A percentile compares a stretch with the other conserved stretches of the same genome.
Conservation (phyloP, 2,113 vertebrate genomes). For the Canis aureus region DNA sequence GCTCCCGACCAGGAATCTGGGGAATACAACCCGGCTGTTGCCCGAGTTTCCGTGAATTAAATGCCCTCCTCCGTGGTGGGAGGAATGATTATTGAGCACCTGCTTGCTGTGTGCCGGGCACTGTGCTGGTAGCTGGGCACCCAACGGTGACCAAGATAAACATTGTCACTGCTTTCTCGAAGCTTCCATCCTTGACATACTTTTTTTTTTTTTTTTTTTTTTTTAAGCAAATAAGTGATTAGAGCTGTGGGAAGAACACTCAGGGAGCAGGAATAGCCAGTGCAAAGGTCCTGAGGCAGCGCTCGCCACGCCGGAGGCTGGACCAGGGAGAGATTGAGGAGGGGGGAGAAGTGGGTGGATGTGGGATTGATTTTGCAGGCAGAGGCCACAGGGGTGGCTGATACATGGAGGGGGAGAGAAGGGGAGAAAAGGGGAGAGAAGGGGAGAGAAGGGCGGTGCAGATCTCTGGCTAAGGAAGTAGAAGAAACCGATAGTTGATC, state of each 20-base stretch:
- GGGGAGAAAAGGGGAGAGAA: background rate
- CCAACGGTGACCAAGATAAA: too few species aligned
- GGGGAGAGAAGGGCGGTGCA: background rate
- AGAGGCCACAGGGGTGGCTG: background rate
- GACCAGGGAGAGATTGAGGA: background rate
- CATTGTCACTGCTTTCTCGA: background rate
- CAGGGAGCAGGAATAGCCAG: background rate
- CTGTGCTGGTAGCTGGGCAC: background rate
- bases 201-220: background rate
- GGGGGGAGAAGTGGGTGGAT: fast-evolving
- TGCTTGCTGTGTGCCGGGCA: background rate
- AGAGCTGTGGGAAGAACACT: background rate
- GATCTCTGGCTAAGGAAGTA: background rate
- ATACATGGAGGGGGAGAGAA: background rate
- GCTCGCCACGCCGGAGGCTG: background rate
- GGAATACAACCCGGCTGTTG: background rate
- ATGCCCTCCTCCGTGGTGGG: background rate
- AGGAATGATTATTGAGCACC: background rate
- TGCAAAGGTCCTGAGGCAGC: slow-evolving; percentile 37
- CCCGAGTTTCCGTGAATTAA: background rate
- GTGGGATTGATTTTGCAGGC: background rate
- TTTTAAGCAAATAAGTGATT: background rate
- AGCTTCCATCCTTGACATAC: background rate
- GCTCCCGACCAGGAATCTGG: background rate
- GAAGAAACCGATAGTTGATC: background rate